A percentile compares a stretch with the other conserved stretches of the same genome.
Conservation (phyloP, 2,888 invertebrate species). For the Drosophila subsilvestris region DNA sequence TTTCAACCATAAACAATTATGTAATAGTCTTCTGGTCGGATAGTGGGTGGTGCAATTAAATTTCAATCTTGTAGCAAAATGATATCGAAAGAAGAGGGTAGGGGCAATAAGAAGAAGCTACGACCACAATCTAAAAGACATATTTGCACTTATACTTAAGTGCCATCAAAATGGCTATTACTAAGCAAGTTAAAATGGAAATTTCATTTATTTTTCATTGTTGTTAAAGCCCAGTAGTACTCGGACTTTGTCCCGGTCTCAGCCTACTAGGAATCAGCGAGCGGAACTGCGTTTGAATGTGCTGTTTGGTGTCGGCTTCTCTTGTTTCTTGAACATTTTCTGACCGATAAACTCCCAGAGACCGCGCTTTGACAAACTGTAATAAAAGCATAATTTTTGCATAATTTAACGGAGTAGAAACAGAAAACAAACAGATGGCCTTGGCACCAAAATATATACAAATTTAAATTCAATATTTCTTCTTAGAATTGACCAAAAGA, state of each 20-base stretch:
- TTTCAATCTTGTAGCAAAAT: too few species aligned
- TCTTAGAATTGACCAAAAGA: neutral
- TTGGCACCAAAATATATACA: too few species aligned
- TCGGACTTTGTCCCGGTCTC: neutral
- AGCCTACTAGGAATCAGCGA: neutral
- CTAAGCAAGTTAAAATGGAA: neutral
- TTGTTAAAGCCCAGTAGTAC: neutral
- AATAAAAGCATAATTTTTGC: neutral
- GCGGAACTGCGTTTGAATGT: neutral
- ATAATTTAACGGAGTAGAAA: neutral
- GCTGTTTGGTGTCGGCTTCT: neutral
- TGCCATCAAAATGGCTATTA: neutral
- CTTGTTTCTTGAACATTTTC: neutral
- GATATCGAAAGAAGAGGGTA: rapidly evolving
- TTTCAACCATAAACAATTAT: neutral
- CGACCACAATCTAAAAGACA: too few species aligned
- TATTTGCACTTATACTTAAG: neutral
- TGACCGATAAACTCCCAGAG: neutral
- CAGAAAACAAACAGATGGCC: neutral
- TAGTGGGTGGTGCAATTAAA: too few species aligned
- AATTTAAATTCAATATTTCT: neutral
- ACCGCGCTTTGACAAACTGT: neutral
- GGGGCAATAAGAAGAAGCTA: too few species aligned
- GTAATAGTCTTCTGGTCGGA: too few species aligned
- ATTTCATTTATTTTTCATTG: neutral